Evolutionary conservation across 1,140 invertebrate genomes (phyloP).

Genomic region (Lepidurus couesii): DNA sequence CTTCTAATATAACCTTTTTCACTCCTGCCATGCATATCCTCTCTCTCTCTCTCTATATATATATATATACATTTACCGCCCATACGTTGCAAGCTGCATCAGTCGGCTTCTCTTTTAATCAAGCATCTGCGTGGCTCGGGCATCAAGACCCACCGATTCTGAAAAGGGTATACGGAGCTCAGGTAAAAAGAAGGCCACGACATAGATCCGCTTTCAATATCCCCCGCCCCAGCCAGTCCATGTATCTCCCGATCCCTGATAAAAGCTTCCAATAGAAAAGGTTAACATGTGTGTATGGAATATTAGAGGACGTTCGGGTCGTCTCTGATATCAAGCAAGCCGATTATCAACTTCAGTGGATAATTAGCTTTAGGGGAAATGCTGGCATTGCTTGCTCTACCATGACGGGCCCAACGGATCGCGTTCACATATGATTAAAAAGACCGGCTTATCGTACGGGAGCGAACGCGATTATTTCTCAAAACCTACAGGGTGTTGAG

Average conservation of each 20-base stretch:
- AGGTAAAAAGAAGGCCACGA: neutral
- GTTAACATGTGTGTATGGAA: constrained; percentile 19
- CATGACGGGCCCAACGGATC: neutral
- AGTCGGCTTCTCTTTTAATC: constrained; percentile 11
- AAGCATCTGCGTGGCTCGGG: constrained; percentile 9
- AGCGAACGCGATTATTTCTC: neutral
- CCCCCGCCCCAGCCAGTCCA: neutral
- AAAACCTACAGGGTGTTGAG: neutral
- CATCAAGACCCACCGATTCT: neutral
- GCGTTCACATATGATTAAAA: neutral
- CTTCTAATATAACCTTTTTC: constrained; percentile 20
- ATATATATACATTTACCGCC: neutral
- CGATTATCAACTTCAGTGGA: constrained; percentile 3
- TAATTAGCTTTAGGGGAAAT: neutral
- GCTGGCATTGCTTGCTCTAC: neutral
- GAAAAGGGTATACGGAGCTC: neutral
- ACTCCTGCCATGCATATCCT: neutral
- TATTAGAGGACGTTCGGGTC: neutral
- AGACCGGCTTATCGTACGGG: neutral
- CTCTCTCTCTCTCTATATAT: neutral
- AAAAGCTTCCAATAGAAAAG: neutral
- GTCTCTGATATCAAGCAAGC: constrained; percentile 6
- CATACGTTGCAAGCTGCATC: constrained; percentile 14
- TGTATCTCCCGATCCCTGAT: neutral
- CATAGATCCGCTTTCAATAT: constrained; percentile 11